Evolutionary conservation across 2,113 vertebrate species (phyloP), one percentile per base, ranked within the genome.

Genomic region (Heteronetta atricapilla): DNA sequence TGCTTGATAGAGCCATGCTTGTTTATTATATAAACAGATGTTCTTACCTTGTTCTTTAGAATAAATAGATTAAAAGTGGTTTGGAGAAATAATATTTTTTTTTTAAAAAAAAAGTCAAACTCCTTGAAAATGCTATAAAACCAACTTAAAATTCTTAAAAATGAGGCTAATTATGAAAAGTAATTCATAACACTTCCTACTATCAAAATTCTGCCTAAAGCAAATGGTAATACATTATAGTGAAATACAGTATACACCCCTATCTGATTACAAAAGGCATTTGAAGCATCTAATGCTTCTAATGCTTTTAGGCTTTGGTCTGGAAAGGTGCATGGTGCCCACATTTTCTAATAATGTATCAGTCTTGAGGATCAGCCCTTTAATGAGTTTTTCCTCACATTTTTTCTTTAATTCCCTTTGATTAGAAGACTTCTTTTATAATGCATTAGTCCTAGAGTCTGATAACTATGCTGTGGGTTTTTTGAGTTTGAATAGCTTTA

Each of bases 101-200:
- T n/a, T n/a, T n/a, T n/a, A n/a, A 88, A 91, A 68, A 44, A 59
- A 40, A 88, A 87, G 88, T 9, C 46, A 48, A 48, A 22, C 3
- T 8, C 5, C 63, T 76, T 69, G 6, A 38, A 46, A 93, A 63
- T 6, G 13, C 16, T 33, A 74, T 58, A 92, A 86, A 82, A 88
- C 33, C 22, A 90, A 23, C 78, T 95, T 76, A 69, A 62, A 86
- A 66, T 31, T 42, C 60, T 88, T 56, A 28, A 74, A 94, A 89
- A 53, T 38, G 69, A 86, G 26, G 34, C 3, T 92, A 92, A 93
- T 95, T 95, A 87, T 91, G 90, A 73, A 93, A 91, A 95, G 87
- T 85, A 84, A 92, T 93, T 81, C 55, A 25, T 84, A 94, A 81
- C 55, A 56, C 48, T 81, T 91, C 85, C 88, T 64, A 94, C 82